Percentiles rank a stretch among this genome's conserved stretches.
Conservation (phyloP, 2,888 invertebrate species). For the Eupsilia transversa region DNA sequence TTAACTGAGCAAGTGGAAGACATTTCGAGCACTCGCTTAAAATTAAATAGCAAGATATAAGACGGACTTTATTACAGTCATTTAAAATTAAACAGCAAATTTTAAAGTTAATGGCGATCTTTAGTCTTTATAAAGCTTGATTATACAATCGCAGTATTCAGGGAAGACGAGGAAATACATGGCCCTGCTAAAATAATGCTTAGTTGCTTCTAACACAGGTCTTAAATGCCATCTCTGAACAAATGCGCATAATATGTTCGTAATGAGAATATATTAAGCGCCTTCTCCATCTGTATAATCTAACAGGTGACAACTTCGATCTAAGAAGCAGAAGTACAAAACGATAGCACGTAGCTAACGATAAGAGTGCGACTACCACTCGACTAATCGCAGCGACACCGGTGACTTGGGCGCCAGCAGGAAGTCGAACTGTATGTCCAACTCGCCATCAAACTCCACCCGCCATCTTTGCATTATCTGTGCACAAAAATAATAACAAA, state of each 20-base stretch:
- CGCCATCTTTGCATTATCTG: conserved; percentile 94
- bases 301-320: conserved; percentile 19
- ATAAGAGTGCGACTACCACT: conserved; percentile 82
- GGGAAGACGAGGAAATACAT: background rate
- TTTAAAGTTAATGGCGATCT: conserved; percentile 54
- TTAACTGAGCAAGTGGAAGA: conserved; percentile 52
- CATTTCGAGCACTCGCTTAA: conserved; percentile 44
- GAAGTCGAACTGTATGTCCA: conserved; percentile 95
- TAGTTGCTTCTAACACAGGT: background rate
- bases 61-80: conserved; percentile 53
- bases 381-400: conserved; percentile 92
- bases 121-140: conserved; percentile 70
- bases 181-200: background rate
- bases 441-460: conserved; percentile 92
- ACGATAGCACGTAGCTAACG: conserved; percentile 13
- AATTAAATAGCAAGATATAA: conserved; percentile 45
- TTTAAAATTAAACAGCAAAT: conserved; percentile 44
- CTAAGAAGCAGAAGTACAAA: conserved; percentile 30
- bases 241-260: conserved; percentile 12
- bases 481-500: conserved; percentile 58
- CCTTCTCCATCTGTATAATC: conserved; percentile 18
- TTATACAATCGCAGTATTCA: conserved; percentile 47
- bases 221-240: conserved; percentile 9
- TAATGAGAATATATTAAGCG: background rate
- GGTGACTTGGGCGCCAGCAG: conserved; percentile 94